Evolutionary conservation across 2,888 invertebrate genomes (phyloP).

Genomic region (Protodeltote pygarga): DNA sequence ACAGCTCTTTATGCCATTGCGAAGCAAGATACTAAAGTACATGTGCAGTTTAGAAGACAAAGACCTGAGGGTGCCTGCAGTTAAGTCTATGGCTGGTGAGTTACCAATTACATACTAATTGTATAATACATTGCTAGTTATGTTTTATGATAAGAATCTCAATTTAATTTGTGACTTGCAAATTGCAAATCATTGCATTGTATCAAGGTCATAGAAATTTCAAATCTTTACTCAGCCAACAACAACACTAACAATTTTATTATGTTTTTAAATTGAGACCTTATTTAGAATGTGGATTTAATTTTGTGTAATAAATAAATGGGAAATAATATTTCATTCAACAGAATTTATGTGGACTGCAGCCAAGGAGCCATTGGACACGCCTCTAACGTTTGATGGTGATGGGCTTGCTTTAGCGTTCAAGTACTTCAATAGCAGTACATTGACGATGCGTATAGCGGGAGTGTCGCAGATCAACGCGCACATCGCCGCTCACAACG

Average conservation of each 20-base stretch:
- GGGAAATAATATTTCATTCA: conserved; percentile 5
- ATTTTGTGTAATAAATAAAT: too few relatives aligned
- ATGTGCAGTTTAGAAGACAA: conserved; percentile 98
- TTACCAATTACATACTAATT: background rate
- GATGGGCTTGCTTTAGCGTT: conserved; percentile 97
- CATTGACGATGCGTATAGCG: conserved; percentile 96
- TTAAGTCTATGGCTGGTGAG: conserved; percentile 96
- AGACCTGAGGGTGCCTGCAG: conserved; percentile 94
- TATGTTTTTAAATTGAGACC: too few relatives aligned
- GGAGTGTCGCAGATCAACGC: conserved; percentile 98
- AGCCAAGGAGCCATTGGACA: conserved; percentile 96
- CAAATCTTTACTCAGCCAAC: too few relatives aligned
- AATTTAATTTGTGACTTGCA: too few relatives aligned
- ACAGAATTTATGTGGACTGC: conserved; percentile 98
- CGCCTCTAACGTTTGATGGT: conserved; percentile 94
- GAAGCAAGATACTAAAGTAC: conserved; percentile 95
- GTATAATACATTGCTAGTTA: background rate
- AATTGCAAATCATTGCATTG: too few relatives aligned
- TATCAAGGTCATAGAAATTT: too few relatives aligned
- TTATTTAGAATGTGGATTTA: too few relatives aligned
- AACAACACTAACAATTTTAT: too few relatives aligned
- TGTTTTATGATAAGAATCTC: too few relatives aligned
- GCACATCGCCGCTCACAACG: conserved; percentile 96
- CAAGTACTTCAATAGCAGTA: conserved; percentile 98
- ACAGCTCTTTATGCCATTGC: conserved; percentile 94